These are phyloP conservation scores for Papilio dardanus DNA, from an alignment of 1,140 invertebrate species.

Conservation along the genomic window DNA sequence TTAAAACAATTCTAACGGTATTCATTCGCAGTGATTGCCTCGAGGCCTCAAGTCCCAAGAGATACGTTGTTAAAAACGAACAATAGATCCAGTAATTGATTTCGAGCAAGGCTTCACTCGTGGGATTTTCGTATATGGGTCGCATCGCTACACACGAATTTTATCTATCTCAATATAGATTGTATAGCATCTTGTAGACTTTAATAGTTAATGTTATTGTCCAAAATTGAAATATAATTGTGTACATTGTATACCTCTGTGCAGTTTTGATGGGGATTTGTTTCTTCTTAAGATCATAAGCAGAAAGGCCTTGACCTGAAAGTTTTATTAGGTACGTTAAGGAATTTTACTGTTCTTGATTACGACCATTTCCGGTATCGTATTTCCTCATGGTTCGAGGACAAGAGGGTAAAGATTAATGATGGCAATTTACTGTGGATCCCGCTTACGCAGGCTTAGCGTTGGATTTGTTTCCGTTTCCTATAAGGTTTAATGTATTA, in stretches of 20 bases:
- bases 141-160: constrained; percentile 12
- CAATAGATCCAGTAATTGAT: constrained; percentile 32
- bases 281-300: not conserved
- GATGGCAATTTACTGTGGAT: constrained; percentile 16
- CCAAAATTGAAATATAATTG: not conserved
- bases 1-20: constrained; percentile 10
- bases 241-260: no score
- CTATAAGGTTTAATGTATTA: constrained; percentile 26
- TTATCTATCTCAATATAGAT: not conserved
- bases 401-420: constrained; percentile 32
- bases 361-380: constrained; percentile 6
- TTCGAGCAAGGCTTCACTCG: constrained; percentile 27
- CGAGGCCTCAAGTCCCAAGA: constrained; percentile 19
- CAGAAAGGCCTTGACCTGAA: constrained; percentile 10
- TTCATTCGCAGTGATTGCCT: constrained; percentile 8
- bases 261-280: no score
- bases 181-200: not conserved
- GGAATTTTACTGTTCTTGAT: constrained; percentile 19
- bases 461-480: constrained; percentile 28
- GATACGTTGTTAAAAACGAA: constrained; percentile 22
- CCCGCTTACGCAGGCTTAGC: constrained; percentile 20
- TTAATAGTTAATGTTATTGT: not conserved
- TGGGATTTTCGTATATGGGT: constrained; percentile 29
- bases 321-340: not conserved
- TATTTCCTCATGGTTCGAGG: constrained; percentile 23